Percentiles rank a stretch among this genome's conserved stretches.
Conservation (phyloP, 1,140 invertebrate genomes). For the Littorina saxatilis region DNA sequence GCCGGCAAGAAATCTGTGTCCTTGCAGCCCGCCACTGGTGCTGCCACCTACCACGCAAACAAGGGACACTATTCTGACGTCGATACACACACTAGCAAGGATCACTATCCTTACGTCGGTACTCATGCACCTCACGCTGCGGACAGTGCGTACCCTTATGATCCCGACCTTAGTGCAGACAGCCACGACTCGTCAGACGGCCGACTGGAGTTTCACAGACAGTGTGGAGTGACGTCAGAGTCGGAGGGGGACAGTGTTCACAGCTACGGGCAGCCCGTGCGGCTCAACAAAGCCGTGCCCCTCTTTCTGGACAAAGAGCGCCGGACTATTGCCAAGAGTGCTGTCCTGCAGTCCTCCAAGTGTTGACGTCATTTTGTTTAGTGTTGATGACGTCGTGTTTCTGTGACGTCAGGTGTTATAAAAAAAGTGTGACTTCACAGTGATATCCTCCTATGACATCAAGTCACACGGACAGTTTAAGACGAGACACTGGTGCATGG, state of each 20-base stretch:
- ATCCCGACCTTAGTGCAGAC: too few relatives aligned
- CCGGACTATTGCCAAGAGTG: slow-evolving; percentile 45
- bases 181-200: background rate
- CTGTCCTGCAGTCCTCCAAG: slow-evolving; percentile 55
- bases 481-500: background rate
- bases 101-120: too few relatives aligned
- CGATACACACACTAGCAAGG: too few relatives aligned
- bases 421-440: background rate
- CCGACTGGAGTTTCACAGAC: slow-evolving; percentile 10
- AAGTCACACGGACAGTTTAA: background rate
- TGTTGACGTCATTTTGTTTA: too few relatives aligned
- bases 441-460: too few relatives aligned
- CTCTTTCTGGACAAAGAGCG: slow-evolving; percentile 44
- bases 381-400: background rate
- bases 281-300: background rate
- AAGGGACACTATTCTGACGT: too few relatives aligned
- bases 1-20: background rate
- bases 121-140: too few relatives aligned
- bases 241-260: background rate
- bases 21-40: background rate
- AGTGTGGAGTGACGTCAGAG: background rate
- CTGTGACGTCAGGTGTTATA: background rate
- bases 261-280: slow-evolving; percentile 25
- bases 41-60: background rate
- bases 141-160: too few relatives aligned